A percentile compares a stretch with the other conserved stretches of the same genome.
Evolutionary conservation across 1,140 invertebrate genomes (phyloP).

Genomic region (Leguminivora glycinivorella): DNA sequence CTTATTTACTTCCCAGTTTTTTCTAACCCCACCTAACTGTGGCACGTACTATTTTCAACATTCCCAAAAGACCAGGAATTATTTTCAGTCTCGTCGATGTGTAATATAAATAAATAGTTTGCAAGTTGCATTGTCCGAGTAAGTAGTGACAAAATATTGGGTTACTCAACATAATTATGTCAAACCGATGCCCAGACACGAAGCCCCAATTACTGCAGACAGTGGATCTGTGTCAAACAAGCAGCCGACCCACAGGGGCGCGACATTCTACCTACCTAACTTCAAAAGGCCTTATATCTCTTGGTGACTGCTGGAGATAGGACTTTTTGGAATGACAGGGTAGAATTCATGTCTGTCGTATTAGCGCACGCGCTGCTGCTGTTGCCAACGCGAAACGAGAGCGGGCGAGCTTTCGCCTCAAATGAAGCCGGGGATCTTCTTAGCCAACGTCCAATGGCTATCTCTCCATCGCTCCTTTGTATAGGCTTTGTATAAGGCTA

Average conservation of each 20-base stretch:
- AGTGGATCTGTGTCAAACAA: constrained; percentile 1
- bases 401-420: neutral
- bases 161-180: neutral
- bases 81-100: neutral
- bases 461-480: too few species aligned
- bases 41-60: neutral
- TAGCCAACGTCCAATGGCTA: too few species aligned
- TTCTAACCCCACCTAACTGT: too few species aligned
- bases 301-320: neutral
- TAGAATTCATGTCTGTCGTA: constrained; percentile 40
- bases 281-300: neutral
- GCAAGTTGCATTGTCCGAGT: too few species aligned
- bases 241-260: constrained; percentile 1
- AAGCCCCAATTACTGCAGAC: neutral
- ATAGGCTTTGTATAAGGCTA: too few species aligned
- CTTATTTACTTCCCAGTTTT: too few species aligned
- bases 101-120: too few species aligned
- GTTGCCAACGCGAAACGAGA: neutral
- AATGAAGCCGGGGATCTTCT: too few species aligned
- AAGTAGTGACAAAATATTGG: too few species aligned
- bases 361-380: constrained; percentile 31
- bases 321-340: neutral
- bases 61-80: neutral
- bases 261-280: neutral
- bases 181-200: neutral